Conservation (phyloP, 2,113 vertebrate species). For the Centropristis striata region DNA sequence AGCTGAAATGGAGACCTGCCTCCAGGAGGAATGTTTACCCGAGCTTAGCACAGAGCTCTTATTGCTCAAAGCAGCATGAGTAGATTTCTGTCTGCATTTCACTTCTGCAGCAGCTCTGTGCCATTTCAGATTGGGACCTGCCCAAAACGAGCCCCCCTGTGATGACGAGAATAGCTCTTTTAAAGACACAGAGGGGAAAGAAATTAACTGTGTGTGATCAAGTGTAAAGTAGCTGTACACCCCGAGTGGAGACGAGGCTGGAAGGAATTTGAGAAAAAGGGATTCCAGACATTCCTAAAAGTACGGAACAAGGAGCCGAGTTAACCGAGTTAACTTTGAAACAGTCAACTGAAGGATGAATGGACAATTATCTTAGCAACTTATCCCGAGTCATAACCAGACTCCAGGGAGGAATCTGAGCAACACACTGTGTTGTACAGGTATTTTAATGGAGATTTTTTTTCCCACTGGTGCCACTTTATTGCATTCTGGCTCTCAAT, state of each 20-base stretch:
- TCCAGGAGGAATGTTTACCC: constrained; percentile 78
- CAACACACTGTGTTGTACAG: background rate
- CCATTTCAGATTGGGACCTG: constrained; percentile 63
- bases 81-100: constrained; percentile 65
- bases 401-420: background rate
- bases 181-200: constrained; percentile 59
- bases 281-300: constrained; percentile 72
- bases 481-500: constrained; percentile 4
- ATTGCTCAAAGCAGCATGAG: constrained; percentile 64
- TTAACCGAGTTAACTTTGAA: background rate
- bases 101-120: constrained; percentile 56
- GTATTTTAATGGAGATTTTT: background rate
- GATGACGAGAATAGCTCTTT: constrained; percentile 70
- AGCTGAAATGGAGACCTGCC: constrained; percentile 75
- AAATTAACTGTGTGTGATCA: constrained; percentile 68
- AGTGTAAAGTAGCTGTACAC: constrained; percentile 57
- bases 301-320: constrained; percentile 17
- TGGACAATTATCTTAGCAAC: background rate
- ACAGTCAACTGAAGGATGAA: background rate
- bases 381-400: constrained; percentile 15
- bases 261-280: constrained; percentile 51
- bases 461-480: background rate
- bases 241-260: constrained; percentile 1
- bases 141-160: constrained; percentile 50
- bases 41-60: constrained; percentile 68